Conservation (phyloP, 2,888 invertebrate species). For the Lasioglossum malachurum region DNA sequence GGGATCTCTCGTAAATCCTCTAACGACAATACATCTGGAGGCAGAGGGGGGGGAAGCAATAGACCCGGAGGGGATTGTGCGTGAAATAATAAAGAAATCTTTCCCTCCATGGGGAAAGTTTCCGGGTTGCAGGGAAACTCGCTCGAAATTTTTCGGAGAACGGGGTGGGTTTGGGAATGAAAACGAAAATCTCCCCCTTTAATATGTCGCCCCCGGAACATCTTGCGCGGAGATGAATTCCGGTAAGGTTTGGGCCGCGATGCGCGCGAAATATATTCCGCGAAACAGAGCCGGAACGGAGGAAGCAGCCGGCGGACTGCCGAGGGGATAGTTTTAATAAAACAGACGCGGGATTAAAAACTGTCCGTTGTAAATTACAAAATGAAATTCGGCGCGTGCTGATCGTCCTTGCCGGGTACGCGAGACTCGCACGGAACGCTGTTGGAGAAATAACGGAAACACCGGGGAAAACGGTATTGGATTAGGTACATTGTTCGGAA, state of each 20-base stretch:
- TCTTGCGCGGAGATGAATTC: slow-evolving; percentile 67
- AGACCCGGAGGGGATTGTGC: not conserved
- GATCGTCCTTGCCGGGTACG: not conserved
- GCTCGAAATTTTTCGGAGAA: slow-evolving; percentile 41
- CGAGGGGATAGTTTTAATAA: slow-evolving; percentile 27
- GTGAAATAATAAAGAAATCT: slow-evolving; percentile 54
- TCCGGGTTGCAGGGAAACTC: not conserved
- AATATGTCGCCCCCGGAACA: slow-evolving; percentile 23
- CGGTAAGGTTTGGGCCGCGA: slow-evolving; percentile 69
- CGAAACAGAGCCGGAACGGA: slow-evolving; percentile 6
- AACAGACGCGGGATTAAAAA: slow-evolving; percentile 34
- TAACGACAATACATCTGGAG: slow-evolving; percentile 11
- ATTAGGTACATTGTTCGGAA: slow-evolving; percentile 49
- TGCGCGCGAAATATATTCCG: slow-evolving; percentile 40
- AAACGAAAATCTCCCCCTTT: slow-evolving; percentile 10
- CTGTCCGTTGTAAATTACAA: slow-evolving; percentile 29
- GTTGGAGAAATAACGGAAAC: slow-evolving; percentile 24
- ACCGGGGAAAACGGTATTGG: slow-evolving; percentile 31
- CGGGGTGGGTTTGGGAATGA: not conserved
- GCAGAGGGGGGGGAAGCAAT: not conserved
- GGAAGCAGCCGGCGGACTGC: not conserved
- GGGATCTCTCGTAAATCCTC: slow-evolving; percentile 27
- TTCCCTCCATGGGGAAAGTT: not conserved
- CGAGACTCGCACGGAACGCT: not conserved
- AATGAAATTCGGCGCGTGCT: slow-evolving; percentile 22